Percentiles rank a stretch among this genome's conserved stretches.
Conservation (phyloP, 2,888 invertebrate genomes). For the Mythimna loreyi region DNA sequence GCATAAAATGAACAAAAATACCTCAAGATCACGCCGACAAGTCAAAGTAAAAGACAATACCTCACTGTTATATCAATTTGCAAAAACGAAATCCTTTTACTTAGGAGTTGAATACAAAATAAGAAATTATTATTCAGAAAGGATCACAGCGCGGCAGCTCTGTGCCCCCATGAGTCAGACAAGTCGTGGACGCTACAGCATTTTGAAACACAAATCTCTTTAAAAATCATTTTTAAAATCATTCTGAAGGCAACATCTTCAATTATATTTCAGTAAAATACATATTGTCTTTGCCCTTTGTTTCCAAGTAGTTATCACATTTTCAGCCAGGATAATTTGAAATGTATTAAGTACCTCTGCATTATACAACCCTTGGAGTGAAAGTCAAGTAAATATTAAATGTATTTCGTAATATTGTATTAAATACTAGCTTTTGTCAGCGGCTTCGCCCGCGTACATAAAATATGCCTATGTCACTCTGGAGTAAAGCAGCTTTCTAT, state of each 20-base stretch:
- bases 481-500: too few species aligned
- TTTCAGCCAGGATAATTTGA: too few species aligned
- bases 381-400: too few species aligned
- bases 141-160: slow-evolving; percentile 40
- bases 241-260: slow-evolving; percentile 10
- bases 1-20: slow-evolving; percentile 5
- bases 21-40: slow-evolving; percentile 9
- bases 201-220: slow-evolving; percentile 6
- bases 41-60: slow-evolving; percentile 34
- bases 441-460: too few species aligned
- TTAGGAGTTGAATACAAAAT: slow-evolving; percentile 54
- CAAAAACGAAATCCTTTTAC: slow-evolving; percentile 58
- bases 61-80: slow-evolving; percentile 46
- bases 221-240: neutral
- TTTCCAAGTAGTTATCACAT: too few species aligned
- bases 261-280: neutral
- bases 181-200: slow-evolving; percentile 23
- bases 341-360: too few species aligned
- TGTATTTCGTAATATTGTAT: too few species aligned
- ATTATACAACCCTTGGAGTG: too few species aligned
- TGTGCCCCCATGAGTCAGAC: slow-evolving; percentile 37
- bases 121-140: slow-evolving; percentile 60
- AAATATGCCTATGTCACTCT: too few species aligned
- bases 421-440: too few species aligned
- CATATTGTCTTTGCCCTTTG: neutral